Base-by-base conservation (phyloP, 2,797 vertebrate species). In the Macropodus opercularis region DNA sequence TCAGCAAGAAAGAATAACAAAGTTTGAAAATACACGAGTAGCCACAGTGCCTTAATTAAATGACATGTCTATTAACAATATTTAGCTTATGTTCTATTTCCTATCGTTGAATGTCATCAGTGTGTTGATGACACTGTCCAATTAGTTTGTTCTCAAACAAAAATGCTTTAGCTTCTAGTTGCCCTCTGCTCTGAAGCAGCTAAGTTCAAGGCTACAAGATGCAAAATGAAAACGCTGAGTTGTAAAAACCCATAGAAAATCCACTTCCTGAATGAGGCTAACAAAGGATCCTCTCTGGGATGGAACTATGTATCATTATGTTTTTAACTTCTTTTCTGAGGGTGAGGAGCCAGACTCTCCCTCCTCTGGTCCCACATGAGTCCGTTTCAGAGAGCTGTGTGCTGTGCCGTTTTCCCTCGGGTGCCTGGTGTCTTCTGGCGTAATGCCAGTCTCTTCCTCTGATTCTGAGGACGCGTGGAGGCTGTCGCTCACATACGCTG, bases 251-350 rank as follows among this genome's bases (percentile, higher is more conserved):
- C 56, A 58, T 77, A 85, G 39, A 86, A 86, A 83, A 85, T 56
- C 58, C 82, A 69, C 54, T 69, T 73, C 32, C 61, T 69, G 73
- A 74, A 57, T 34, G 8, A 63, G 63, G 71, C 56, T 69, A 69
- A 73, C 31, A 69, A 73, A 72, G 17, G 40, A 48, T 60, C 40
- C 15, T 66, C 51, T 54, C 42, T 7, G 2, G 13, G 53, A 14
- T 5, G 31, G 77, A 53, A 50, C 32, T 29, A 54, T 18, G 34
- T 2, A 27, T 84, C 84, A 91, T 93, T 93, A 97, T 89, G 94
- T 96, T 92, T 95, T 98, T 60, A 95, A 77, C 92, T 95, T 98
- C 91, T 99, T 98, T 84, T 97, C 96, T 81, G 94, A 92, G 22
- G 94, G 94, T 2, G 94, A 91, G 68, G 92, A 92, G 77, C 93